Evolutionary conservation across 92 coral and sea anemone species (phyloP), one percentile per base, ranked within the genome.

Genomic region (Pocillopora meandrina): DNA sequence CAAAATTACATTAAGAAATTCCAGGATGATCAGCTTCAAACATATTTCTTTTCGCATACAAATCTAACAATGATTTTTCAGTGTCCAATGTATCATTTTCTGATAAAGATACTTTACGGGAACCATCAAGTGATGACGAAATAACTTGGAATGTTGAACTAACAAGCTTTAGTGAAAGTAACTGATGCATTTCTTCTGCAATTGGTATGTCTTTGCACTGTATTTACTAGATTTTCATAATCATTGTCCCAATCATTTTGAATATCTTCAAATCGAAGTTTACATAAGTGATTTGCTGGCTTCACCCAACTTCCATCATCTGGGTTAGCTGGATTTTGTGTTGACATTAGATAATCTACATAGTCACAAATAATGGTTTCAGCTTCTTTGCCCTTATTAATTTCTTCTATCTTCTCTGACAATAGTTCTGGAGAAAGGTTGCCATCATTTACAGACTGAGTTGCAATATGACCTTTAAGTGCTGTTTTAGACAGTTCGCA

Each of bases 111-210:
- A 91, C 89, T 84, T 75, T 88, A 8, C 90, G 87, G 35, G 92
- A 91, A 7, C 89, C 91, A 84, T 91, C 91, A 79, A 91, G 89
- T 34, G 86, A 87, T 18, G 89, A 74, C n/a, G 91, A 71, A 60
- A 88, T 61, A 56, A 88, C 87, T 69, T 91, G 91, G 57, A 88
- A 88, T 34, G 91, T 13, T 26, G 81, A 88, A 67, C 91, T 89
- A 16, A 84, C 89, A 79, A 78, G 86, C 73, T 89, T 78, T 1
- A 84, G 65, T 42, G 49, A 42, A 42, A 42, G 49, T 84, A 90
- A 56, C 33, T 90, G 90, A 65, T 87, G 93, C 93, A 87, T 82
- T 1, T 87, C 86, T 67, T 89, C 90, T 90, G 68, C 93, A 90
- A 21, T 86, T 66, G 61, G 80, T 26, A 26, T 26, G 26, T 26